These are phyloP conservation scores for Yoshiicerus persimilis DNA, from an alignment of 1,140 invertebrate genomes.

Conservation along the genomic window DNA sequence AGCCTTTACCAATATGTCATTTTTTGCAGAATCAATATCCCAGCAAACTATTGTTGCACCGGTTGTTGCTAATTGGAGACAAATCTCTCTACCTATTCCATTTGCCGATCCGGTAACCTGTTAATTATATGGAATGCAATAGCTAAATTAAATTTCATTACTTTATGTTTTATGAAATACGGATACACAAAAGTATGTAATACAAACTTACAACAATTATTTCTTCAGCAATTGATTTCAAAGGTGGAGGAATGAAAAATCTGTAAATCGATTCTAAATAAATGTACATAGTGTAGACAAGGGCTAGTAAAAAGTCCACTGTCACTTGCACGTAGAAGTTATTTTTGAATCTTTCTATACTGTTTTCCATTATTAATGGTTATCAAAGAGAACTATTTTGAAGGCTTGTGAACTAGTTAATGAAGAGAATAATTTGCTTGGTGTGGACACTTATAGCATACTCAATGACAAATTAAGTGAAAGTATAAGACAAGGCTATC, in stretches of 20 bases:
- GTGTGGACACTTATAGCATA: too few species aligned
- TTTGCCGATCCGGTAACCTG: constrained; percentile 42
- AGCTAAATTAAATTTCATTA: not conserved
- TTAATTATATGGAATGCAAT: not conserved
- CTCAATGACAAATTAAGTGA: too few species aligned
- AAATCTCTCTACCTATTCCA: constrained; percentile 39
- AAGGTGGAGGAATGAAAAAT: constrained; percentile 19
- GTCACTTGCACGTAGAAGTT: not conserved
- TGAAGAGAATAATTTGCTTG: too few species aligned
- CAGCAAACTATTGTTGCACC: constrained; percentile 43
- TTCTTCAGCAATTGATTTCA: constrained; percentile 40
- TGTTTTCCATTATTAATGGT: not conserved
- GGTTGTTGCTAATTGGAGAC: constrained; percentile 21
- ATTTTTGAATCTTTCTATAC: not conserved
- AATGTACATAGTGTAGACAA: not conserved
- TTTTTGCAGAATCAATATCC: constrained; percentile 31
- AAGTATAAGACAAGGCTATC: too few species aligned
- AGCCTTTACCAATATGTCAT: constrained; percentile 12
- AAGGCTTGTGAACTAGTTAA: too few species aligned
- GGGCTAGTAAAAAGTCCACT: not conserved
- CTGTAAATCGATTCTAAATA: not conserved
- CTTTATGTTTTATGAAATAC: not conserved
- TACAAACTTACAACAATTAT: constrained; percentile 36
- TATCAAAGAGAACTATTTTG: too few species aligned
- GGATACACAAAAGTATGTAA: not conserved